Conservation (phyloP, 2,113 vertebrate species). For the Himantopus leucocephalus region DNA sequence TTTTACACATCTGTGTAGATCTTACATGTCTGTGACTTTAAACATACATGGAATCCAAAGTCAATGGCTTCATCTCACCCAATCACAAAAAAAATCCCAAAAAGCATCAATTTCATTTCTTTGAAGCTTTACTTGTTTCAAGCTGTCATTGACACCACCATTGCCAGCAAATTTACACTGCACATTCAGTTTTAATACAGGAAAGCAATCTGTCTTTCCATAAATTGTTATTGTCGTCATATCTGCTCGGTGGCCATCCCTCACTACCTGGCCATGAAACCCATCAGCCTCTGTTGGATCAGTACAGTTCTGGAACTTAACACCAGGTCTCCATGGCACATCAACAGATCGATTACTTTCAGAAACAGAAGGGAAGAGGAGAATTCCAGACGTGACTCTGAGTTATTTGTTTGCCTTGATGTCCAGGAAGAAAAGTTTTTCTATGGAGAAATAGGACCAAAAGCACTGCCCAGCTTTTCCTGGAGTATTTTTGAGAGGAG, state of each 20-base stretch:
- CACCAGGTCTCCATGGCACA: neutral
- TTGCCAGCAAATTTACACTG: neutral
- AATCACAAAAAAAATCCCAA: neutral
- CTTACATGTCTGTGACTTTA: neutral
- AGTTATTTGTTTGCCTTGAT: neutral
- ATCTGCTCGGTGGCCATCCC: neutral
- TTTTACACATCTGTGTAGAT: neutral
- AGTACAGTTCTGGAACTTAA: neutral
- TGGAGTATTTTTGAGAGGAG: neutral
- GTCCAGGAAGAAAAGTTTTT: neutral
- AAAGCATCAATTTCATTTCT: neutral
- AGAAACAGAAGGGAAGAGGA: neutral
- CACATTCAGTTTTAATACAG: neutral
- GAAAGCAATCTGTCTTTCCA: neutral
- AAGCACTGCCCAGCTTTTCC: neutral
- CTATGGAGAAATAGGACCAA: neutral
- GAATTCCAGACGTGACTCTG: neutral
- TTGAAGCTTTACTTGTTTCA: neutral
- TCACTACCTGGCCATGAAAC: neutral
- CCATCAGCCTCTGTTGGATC: neutral
- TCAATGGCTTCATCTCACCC: neutral
- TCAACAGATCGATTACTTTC: neutral
- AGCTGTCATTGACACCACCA: neutral
- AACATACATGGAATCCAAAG: neutral
- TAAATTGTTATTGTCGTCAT: neutral